Evolutionary conservation across 2,797 vertebrate genomes (phyloP), one percentile per base, ranked within the genome.

Genomic region (Halcyon leucocephala): DNA sequence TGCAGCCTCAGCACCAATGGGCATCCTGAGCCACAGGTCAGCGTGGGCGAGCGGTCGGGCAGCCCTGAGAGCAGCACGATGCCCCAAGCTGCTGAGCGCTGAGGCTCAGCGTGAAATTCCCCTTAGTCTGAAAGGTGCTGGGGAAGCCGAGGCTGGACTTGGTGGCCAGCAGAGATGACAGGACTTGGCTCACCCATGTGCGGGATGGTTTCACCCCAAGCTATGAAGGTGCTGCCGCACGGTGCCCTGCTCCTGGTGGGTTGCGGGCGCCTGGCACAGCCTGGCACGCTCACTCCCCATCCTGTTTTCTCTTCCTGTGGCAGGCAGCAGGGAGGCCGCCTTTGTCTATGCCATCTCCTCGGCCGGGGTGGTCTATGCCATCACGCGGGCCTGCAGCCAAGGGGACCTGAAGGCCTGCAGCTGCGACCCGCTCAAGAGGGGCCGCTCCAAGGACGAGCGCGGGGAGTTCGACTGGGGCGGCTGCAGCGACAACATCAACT

Each of bases 321-420:
- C 97, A 99, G 99, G 99, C 97, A 99, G 99, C 97, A 98, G 98
- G 80, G 99, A 99, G 97, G 99, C 99, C n/a, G 99, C 99, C 12
- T 99, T 99, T 2, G 99, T 99, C 58, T 99, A 99, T 1, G 99
- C 99, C 78, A 99, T 99, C 97, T 99, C 99, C 29, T 99, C 99
- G 4, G 99, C 99, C 0, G 99, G 99, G 16, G 99, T 99, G 91
- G 99, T 99, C 74, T 99, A 99, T 3, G 99, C 99, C 86, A 99
- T 99, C 86, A 99, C 99, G 2, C 98, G 98, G 46, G 99, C 99
- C 14, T 99, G 99, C 97, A 99, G 99, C 97, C 99, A 99, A 79
- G 99, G 99, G 2, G 99, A 99, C 92, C 98, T 99, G 39, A 99
- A 99, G 95, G 99, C 98, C 76, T 99, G 99, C 96, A 98, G 97